Conservation (phyloP, 2,797 vertebrate genomes). For the Bradypodion pumilum region DNA sequence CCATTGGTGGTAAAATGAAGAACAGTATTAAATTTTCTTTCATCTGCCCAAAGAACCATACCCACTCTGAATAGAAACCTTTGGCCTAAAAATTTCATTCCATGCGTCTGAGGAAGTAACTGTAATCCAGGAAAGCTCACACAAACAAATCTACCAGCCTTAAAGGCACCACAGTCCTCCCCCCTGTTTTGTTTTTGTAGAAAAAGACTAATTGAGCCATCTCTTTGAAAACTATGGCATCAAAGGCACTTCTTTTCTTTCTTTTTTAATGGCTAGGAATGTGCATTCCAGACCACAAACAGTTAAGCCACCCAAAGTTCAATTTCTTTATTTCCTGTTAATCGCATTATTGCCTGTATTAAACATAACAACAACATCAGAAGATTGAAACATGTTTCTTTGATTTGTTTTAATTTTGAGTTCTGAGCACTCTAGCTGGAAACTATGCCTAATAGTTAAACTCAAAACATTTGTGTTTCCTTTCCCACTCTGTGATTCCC, state of each 20-base stretch:
- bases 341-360: slow-evolving; percentile 78
- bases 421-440: slow-evolving; percentile 79
- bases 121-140: too few relatives aligned
- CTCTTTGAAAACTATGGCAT: too few relatives aligned
- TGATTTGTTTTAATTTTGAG: slow-evolving; percentile 82
- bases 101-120: too few relatives aligned
- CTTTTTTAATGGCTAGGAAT: not conserved
- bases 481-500: slow-evolving; percentile 60
- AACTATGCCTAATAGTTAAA: slow-evolving; percentile 82
- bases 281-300: slow-evolving; percentile 46
- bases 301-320: slow-evolving; percentile 72
- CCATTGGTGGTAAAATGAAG: not conserved
- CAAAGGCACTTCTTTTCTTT: not conserved
- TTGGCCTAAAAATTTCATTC: too few relatives aligned
- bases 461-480: slow-evolving; percentile 80
- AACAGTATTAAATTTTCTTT: not conserved
- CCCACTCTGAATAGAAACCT: too few relatives aligned
- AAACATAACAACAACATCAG: slow-evolving; percentile 35
- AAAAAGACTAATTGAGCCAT: too few relatives aligned
- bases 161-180: not conserved
- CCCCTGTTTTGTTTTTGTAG: too few relatives aligned
- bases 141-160: too few relatives aligned
- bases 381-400: slow-evolving; percentile 81
- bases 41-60: too few relatives aligned
- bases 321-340: slow-evolving; percentile 79